Evolutionary conservation across 64 coral and sea anemone species (phyloP).

Genomic region (Pocillopora damicornis): DNA sequence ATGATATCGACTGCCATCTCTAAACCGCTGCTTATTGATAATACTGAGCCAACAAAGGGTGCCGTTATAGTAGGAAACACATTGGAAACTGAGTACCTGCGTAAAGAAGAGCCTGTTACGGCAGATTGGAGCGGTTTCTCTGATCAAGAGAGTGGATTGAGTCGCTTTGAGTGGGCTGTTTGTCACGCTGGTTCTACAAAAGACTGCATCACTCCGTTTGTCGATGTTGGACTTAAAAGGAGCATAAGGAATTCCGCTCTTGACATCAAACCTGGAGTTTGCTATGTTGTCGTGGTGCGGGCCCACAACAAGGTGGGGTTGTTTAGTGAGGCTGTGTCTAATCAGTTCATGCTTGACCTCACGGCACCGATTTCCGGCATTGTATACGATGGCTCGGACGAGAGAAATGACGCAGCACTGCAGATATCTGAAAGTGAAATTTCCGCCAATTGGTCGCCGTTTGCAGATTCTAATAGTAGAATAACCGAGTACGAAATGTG

Average conservation of each 20-base stretch:
- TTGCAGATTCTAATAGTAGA: constrained; percentile 30
- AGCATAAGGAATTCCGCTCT: constrained; percentile 29
- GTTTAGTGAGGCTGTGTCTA: constrained; percentile 33
- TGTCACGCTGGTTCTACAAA: not conserved
- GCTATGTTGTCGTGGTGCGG: constrained; percentile 48
- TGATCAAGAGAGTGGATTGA: constrained; percentile 55
- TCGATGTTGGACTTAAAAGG: constrained; percentile 41
- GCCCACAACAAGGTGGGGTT: constrained; percentile 63
- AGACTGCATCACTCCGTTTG: constrained; percentile 61
- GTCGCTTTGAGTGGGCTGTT: constrained; percentile 61
- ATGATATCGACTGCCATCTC: constrained; percentile 20
- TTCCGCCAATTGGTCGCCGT: constrained; percentile 71
- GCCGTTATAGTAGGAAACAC: constrained; percentile 39
- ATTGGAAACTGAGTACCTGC: constrained; percentile 10
- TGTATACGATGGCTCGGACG: constrained; percentile 42
- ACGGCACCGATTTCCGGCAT: constrained; percentile 16
- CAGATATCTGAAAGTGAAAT: constrained; percentile 47
- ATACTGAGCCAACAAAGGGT: constrained; percentile 40
- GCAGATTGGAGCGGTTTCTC: constrained; percentile 58
- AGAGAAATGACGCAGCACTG: constrained; percentile 21
- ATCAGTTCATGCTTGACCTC: constrained; percentile 40
- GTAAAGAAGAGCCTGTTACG: constrained; percentile 13
- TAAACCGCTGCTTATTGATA: constrained; percentile 44
- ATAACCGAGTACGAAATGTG: constrained; percentile 60
- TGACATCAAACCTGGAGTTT: constrained; percentile 45